Evolutionary conservation across 2,888 invertebrate genomes (phyloP).

Genomic region (Platycheirus rosarum): DNA sequence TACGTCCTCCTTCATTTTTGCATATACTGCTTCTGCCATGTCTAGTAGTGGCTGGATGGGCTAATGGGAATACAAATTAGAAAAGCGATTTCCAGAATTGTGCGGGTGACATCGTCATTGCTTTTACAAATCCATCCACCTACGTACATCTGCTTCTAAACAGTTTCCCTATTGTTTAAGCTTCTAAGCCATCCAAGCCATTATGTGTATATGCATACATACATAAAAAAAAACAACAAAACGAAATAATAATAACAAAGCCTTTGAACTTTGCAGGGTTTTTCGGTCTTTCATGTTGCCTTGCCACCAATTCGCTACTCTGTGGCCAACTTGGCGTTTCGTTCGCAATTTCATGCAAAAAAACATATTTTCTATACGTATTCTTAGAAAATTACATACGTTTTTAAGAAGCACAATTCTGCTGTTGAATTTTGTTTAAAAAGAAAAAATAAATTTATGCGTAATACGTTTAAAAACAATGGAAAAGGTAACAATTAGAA

Average conservation of each 20-base stretch:
- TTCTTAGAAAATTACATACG: background rate
- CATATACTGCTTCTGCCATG: background rate
- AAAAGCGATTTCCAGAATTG: slow-evolving; percentile 2
- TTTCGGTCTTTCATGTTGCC: slow-evolving; percentile 2
- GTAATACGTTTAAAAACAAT: slow-evolving; percentile 44
- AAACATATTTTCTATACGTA: background rate
- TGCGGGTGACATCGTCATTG: background rate
- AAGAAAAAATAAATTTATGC: slow-evolving; percentile 42
- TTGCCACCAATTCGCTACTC: background rate
- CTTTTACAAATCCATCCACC: background rate
- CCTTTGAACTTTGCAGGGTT: slow-evolving; percentile 61
- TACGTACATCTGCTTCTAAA: too few species aligned
- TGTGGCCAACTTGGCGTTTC: slow-evolving; percentile 36
- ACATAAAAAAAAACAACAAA: slow-evolving; percentile 20
- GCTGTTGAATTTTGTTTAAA: background rate
- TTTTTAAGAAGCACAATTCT: background rate
- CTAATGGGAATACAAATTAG: slow-evolving; percentile 6
- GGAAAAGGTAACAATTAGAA: slow-evolving; percentile 21
- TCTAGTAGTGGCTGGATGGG: background rate
- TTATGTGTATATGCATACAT: too few species aligned
- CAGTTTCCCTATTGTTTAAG: too few species aligned
- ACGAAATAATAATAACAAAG: slow-evolving; percentile 40
- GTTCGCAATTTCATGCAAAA: background rate
- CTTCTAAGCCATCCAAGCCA: too few species aligned
- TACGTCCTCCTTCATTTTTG: background rate